Percentiles rank a stretch among this genome's conserved stretches.
phyloP scores from a whole-genome alignment of 2,113 vertebrate species.

The Oreotrochilus melanogaster region DNA sequence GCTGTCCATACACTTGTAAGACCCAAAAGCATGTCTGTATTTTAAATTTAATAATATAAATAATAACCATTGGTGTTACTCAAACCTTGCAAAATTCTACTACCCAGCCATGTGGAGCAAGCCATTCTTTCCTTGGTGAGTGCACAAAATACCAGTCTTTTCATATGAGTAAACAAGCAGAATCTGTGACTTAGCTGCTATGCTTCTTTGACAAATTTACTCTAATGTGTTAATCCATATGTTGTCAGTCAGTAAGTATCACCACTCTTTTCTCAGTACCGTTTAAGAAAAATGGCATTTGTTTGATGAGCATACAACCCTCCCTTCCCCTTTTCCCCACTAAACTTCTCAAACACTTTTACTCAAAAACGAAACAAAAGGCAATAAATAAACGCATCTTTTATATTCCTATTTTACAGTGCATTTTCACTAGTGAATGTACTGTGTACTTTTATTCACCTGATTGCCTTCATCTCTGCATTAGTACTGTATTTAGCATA shows the following conservation, averaged over 20 bases:
- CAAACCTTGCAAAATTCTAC: slow-evolving; percentile 51
- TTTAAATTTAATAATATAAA: slow-evolving; percentile 62
- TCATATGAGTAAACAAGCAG: neutral
- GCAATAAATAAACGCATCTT: slow-evolving; percentile 59
- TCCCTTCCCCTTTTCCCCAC: neutral
- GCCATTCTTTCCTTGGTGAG: neutral
- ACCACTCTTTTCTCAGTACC: neutral
- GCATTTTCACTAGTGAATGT: slow-evolving; percentile 51
- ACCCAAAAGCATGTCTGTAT: slow-evolving; percentile 49
- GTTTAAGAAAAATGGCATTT: slow-evolving; percentile 16
- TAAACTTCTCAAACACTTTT: slow-evolving; percentile 28
- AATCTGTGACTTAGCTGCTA: neutral
- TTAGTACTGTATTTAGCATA: slow-evolving; percentile 76
- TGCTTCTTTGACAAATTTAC: neutral
- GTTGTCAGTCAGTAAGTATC: neutral
- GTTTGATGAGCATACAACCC: neutral
- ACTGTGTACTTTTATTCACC: slow-evolving; percentile 62
- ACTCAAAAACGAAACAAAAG: slow-evolving; percentile 42
- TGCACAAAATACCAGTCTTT: neutral
- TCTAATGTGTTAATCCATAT: neutral
- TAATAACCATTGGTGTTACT: slow-evolving; percentile 56
- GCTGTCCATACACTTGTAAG: slow-evolving; percentile 57
- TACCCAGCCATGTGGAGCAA: neutral
- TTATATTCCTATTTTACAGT: slow-evolving; percentile 45
- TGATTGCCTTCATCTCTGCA: slow-evolving; percentile 55